phyloP scores from a whole-genome alignment of 2,797 vertebrate species.

The Bovichtus diacanthus region DNA sequence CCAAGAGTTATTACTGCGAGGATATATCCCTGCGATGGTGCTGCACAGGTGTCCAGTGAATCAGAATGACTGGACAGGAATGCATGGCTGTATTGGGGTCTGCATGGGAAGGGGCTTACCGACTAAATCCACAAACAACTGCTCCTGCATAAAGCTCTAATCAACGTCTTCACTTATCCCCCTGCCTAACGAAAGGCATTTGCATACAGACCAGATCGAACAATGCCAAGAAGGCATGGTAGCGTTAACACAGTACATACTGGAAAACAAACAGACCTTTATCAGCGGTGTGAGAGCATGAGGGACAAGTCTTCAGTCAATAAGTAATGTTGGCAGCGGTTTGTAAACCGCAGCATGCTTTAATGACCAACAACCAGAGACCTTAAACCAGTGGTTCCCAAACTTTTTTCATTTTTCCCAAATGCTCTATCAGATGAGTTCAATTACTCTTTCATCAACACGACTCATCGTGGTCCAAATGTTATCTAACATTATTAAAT shows the following conservation, averaged over 20 bases:
- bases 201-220: conserved; percentile 53
- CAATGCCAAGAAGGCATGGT: conserved; percentile 14
- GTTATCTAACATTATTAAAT: not conserved
- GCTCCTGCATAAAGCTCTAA: conserved; percentile 41
- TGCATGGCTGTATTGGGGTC: conserved; percentile 51
- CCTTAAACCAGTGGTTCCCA: not conserved
- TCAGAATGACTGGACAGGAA: conserved; percentile 62
- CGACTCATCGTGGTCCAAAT: not conserved
- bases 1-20: conserved; percentile 45
- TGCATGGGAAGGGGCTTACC: conserved; percentile 55
- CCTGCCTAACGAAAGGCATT: conserved; percentile 38
- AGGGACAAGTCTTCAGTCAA: not conserved
- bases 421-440: not conserved
- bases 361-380: not conserved
- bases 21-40: conserved; percentile 14
- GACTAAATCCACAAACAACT: conserved; percentile 56
- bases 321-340: not conserved
- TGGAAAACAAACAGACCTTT: conserved; percentile 39
- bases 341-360: not conserved
- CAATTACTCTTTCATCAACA: not conserved
- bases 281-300: conserved; percentile 6
- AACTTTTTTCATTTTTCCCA: not conserved
- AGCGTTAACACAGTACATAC: not conserved
- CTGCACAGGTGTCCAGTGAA: conserved; percentile 65
- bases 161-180: conserved; percentile 51